Evolutionary conservation across 2,797 vertebrate genomes (phyloP), one percentile per base, ranked within the genome.

Genomic region (Aldrovandia affinis): DNA sequence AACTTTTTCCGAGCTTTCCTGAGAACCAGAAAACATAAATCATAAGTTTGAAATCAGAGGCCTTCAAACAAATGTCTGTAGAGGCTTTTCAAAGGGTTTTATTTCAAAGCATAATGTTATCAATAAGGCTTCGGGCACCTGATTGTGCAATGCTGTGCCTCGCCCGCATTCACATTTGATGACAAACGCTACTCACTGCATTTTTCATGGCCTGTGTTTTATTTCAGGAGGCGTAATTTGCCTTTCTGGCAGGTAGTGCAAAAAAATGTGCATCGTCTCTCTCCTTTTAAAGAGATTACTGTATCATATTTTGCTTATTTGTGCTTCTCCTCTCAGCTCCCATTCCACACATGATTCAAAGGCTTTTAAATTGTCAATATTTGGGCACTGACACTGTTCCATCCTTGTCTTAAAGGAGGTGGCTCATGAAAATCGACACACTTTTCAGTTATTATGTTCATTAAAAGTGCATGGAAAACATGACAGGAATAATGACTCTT

Each of bases 1-100:
- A 30, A 30, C 59, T n/a, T 63, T 59, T 63, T 28, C 22, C 8
- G 59, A 57, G 55, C 39, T 36, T 52, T 59, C 15, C 59, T 61
- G n/a, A 78, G 15, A n/a, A 59, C n/a, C 68, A 78, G 55, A 36
- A 12, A 30, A 70, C 44, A 80, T 61, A 78, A 82, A 83, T 83
- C 30, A n/a, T 52, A 47, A 28, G 30, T 77, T 52, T 44, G 22
- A 75, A 88, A 82, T 36, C 30, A 28, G 30, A 54, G 73, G 28
- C n/a, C 54, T 44, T 50, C 54, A 78, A 83, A 28, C 25, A 39
- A 15, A 28, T 30, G 39, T 70, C 15, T 30, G 81, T 42, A 18
- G 78, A 80, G 70, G 36, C 54, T 3, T 28, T 14, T 20, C 47
- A 15, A 78, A 82, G 73, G 70, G 61, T 20, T 70, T 70, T 39